phyloP scores from a whole-genome alignment of 2,888 invertebrate genomes.

The Lissonota sp. region DNA sequence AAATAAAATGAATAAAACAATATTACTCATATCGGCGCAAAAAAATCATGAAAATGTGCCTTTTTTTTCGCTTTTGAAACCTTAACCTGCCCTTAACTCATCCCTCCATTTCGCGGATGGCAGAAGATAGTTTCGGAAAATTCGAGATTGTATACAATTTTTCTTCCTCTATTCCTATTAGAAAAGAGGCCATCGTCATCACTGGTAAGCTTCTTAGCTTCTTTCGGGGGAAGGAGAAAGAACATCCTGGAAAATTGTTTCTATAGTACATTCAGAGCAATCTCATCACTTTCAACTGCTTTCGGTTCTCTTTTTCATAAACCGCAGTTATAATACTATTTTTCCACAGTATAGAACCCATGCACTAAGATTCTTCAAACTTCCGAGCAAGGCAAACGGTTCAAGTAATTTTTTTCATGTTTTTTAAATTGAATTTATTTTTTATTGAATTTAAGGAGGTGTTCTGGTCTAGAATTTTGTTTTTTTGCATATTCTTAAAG shows the following conservation, averaged over 20 bases:
- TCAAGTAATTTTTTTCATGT: not conserved
- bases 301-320: slow-evolving; percentile 13
- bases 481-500: too few species aligned
- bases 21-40: too few species aligned
- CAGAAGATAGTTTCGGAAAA: not conserved
- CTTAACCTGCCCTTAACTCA: not conserved
- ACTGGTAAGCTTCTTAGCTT: slow-evolving; percentile 61
- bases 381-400: slow-evolving; percentile 7
- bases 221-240: slow-evolving; percentile 34
- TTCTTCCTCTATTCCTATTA: slow-evolving; percentile 1
- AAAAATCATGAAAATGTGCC: too few species aligned
- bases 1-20: too few species aligned
- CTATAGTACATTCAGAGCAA: slow-evolving; percentile 26
- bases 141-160: slow-evolving; percentile 38
- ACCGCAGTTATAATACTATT: slow-evolving; percentile 28
- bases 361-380: slow-evolving; percentile 15
- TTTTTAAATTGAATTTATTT: too few species aligned
- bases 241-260: slow-evolving; percentile 31
- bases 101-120: slow-evolving; percentile 12
- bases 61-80: too few species aligned
- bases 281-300: slow-evolving; percentile 41
- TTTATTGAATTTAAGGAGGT: too few species aligned
- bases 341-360: slow-evolving; percentile 5
- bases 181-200: slow-evolving; percentile 45
- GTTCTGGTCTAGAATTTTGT: too few species aligned